A percentile compares a stretch with the other conserved stretches of the same genome.
These are phyloP conservation scores for Sylvietta virens DNA, from an alignment of 2,113 vertebrate species.

Conservation along the genomic window DNA sequence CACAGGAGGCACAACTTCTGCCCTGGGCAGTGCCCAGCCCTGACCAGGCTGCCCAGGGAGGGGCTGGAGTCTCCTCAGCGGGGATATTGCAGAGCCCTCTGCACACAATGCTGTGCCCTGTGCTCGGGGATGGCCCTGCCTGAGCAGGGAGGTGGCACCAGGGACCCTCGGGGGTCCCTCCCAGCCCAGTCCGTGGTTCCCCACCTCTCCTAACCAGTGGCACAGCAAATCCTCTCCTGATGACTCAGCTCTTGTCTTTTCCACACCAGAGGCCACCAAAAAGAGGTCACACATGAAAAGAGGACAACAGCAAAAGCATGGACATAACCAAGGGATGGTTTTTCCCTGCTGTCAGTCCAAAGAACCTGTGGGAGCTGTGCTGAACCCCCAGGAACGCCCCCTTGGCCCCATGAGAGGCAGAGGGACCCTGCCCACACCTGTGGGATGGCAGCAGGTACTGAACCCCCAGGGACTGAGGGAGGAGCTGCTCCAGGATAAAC, in stretches of 20 bases:
- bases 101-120: neutral
- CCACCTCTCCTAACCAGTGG: neutral
- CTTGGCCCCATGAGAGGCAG: neutral
- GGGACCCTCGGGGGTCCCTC: neutral
- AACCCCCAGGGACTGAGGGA: neutral
- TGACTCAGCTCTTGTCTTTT: neutral
- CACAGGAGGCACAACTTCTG: neutral
- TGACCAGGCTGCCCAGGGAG: neutral
- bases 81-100: neutral
- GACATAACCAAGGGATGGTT: neutral
- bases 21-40: neutral
- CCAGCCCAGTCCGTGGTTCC: accelerated
- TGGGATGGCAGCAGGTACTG: neutral
- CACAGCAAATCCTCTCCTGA: neutral
- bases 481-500: neutral
- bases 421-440: accelerated
- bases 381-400: neutral
- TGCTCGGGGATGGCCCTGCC: neutral
- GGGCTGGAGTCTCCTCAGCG: neutral
- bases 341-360: neutral
- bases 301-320: neutral
- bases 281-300: accelerated
- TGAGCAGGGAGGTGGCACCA: neutral
- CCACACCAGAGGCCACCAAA: neutral
- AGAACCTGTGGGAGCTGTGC: neutral